Evolutionary conservation across 2,888 invertebrate species (phyloP).

Genomic region (Prosapia bicincta): DNA sequence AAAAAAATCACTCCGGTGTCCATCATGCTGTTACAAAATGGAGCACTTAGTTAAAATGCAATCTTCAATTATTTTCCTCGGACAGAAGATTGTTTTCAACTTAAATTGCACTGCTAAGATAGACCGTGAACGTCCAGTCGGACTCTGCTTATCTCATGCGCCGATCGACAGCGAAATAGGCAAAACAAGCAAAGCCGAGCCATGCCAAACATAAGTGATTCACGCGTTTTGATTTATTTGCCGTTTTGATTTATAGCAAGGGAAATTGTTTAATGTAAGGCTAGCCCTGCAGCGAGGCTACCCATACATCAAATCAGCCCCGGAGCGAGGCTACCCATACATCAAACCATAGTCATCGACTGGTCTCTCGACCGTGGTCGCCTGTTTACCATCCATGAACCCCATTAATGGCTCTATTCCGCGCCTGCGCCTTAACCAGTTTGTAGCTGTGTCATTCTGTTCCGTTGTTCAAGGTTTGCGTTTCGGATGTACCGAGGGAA

Average conservation of each 20-base stretch:
- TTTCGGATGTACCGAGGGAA: neutral
- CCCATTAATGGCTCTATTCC: neutral
- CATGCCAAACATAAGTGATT: neutral
- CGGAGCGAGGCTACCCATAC: neutral
- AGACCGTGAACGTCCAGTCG: neutral
- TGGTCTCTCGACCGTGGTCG: neutral
- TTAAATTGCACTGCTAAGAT: neutral
- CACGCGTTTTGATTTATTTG: neutral
- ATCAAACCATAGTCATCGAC: constrained; percentile 2
- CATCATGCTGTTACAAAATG: neutral
- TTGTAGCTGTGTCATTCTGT: neutral
- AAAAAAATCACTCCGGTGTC: too few relatives aligned
- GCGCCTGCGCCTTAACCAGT: neutral
- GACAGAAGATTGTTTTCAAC: neutral
- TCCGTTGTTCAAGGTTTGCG: neutral
- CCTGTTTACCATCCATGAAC: neutral
- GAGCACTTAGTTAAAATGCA: neutral
- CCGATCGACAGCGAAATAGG: neutral
- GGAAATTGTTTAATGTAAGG: neutral
- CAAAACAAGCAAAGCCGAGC: neutral
- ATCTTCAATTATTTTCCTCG: neutral
- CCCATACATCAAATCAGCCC: neutral
- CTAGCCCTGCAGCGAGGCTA: neutral
- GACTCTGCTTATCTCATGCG: neutral
- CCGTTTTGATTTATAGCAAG: neutral